These are phyloP conservation scores for Matsumyia berberina DNA, from an alignment of 2,888 invertebrate species.

Conservation along the genomic window DNA sequence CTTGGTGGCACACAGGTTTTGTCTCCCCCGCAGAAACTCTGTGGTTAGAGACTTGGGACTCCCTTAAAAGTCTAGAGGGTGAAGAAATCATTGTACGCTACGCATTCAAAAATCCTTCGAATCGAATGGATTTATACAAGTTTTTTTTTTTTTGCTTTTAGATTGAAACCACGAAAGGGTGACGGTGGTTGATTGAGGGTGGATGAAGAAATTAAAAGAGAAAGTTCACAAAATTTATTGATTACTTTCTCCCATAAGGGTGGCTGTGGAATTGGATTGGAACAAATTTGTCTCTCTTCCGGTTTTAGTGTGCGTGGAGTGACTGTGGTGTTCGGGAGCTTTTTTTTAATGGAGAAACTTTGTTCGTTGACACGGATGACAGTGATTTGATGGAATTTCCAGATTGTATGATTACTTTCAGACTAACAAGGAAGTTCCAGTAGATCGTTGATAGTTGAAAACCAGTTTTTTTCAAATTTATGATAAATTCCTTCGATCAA, in stretches of 20 bases:
- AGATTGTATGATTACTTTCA: background rate
- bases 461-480: too few relatives aligned
- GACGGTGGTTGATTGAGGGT: slow-evolving; percentile 25
- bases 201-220: slow-evolving; percentile 63
- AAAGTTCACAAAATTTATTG: slow-evolving; percentile 69
- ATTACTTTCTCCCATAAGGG: slow-evolving; percentile 62
- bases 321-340: slow-evolving; percentile 30
- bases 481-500: too few relatives aligned
- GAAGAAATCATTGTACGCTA: slow-evolving; percentile 29
- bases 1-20: slow-evolving; percentile 30
- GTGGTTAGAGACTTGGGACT: slow-evolving; percentile 27
- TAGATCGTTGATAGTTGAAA: too few relatives aligned
- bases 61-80: slow-evolving; percentile 48
- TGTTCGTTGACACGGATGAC: background rate
- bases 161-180: slow-evolving; percentile 44
- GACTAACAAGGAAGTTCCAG: background rate
- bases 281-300: slow-evolving; percentile 41
- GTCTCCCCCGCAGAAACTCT: slow-evolving; percentile 24
- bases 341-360: slow-evolving; percentile 26
- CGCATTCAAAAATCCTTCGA: slow-evolving; percentile 35
- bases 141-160: slow-evolving; percentile 15
- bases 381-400: slow-evolving; percentile 8
- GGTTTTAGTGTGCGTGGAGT: background rate
- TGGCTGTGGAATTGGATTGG: slow-evolving; percentile 23
- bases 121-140: slow-evolving; percentile 43